A percentile compares a stretch with the other conserved stretches of the same genome.
These are phyloP conservation scores for Halisarca cf. caerulea DNA, from an alignment of 37 sponge, comb jelly and placozoan genomes.

Conservation along the genomic window DNA sequence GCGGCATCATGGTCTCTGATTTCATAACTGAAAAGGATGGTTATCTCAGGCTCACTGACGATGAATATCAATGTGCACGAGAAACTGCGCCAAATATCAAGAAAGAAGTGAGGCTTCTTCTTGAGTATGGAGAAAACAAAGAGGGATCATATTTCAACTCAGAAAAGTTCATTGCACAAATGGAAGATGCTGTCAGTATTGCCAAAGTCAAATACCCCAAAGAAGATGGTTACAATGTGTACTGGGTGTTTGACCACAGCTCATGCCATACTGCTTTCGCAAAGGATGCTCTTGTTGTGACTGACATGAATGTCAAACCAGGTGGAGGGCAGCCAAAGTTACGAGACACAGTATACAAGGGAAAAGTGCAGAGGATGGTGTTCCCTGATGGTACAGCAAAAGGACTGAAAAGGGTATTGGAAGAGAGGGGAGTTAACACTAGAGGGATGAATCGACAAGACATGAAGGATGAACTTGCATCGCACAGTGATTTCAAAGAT, in stretches of 20 bases:
- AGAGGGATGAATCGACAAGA: slow-evolving; percentile 34
- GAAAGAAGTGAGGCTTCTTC: not conserved
- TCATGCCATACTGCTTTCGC: slow-evolving; percentile 51
- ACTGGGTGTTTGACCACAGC: slow-evolving; percentile 63
- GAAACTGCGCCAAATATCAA: not conserved
- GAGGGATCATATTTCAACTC: slow-evolving; percentile 54
- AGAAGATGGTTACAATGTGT: slow-evolving; percentile 37
- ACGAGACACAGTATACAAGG: slow-evolving; percentile 32
- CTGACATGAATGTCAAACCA: slow-evolving; percentile 28
- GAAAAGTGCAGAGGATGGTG: slow-evolving; percentile 16
- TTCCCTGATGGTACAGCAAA: slow-evolving; percentile 29
- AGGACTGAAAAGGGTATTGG: slow-evolving; percentile 25
- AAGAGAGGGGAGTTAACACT: slow-evolving; percentile 36
- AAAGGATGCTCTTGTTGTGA: slow-evolving; percentile 38
- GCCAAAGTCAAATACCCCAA: slow-evolving; percentile 54
- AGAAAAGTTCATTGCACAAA: slow-evolving; percentile 39
- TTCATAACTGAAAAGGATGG: slow-evolving; percentile 37
- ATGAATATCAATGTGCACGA: not conserved
- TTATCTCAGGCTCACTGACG: slow-evolving; percentile 4
- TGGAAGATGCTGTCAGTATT: slow-evolving; percentile 41
- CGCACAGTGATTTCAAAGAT: slow-evolving; percentile 38
- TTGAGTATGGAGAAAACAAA: slow-evolving; percentile 51
- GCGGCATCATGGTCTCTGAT: slow-evolving; percentile 30
- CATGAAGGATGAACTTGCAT: slow-evolving; percentile 26
- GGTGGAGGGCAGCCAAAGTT: slow-evolving; percentile 37